These are phyloP conservation scores for Halcyon smyrnensis DNA, from an alignment of 2,797 vertebrate species.

Conservation along the genomic window DNA sequence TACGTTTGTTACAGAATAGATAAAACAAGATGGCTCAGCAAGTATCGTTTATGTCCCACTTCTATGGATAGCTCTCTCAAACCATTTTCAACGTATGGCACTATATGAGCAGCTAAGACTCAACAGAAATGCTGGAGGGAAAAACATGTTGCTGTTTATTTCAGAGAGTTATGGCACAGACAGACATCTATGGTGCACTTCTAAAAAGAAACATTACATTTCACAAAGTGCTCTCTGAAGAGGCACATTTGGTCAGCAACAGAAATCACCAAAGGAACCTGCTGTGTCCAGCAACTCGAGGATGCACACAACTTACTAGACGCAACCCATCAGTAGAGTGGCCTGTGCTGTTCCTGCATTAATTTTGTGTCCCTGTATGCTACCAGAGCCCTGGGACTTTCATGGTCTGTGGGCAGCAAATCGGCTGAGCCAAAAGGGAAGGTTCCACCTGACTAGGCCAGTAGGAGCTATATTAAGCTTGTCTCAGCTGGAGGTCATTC, in stretches of 20 bases:
- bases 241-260: background rate
- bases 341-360: constrained; percentile 4
- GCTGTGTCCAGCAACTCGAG: background rate
- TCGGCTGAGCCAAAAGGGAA: constrained; percentile 62
- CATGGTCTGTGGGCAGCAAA: constrained; percentile 70
- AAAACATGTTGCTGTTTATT: constrained; percentile 5
- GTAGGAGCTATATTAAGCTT: constrained; percentile 68
- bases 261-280: background rate
- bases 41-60: background rate
- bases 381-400: constrained; percentile 56
- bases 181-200: background rate
- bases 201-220: background rate
- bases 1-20: constrained; percentile 25
- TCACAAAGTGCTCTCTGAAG: background rate
- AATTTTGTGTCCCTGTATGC: constrained; percentile 10
- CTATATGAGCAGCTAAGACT: background rate
- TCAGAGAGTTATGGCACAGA: background rate
- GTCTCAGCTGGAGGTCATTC: constrained; percentile 69
- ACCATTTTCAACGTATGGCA: background rate
- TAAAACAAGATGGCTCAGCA: constrained; percentile 2
- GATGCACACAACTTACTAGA: background rate
- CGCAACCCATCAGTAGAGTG: background rate
- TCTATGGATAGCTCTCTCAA: background rate
- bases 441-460: constrained; percentile 68
- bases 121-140: background rate